Conservation (phyloP, 2,113 vertebrate genomes). For the Bombycilla garrulus region DNA sequence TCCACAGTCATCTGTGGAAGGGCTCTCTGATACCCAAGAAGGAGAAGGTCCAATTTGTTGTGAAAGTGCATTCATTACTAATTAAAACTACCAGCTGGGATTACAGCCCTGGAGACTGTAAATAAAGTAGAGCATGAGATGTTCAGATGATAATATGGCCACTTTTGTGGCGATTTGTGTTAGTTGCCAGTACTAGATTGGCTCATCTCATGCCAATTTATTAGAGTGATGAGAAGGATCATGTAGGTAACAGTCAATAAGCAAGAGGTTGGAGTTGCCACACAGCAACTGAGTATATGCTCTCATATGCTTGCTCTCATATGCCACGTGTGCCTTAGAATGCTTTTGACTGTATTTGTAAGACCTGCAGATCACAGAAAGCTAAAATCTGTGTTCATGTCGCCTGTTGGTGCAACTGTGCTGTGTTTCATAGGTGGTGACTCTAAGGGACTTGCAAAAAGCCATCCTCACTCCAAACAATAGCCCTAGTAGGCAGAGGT, state of each 20-base stretch:
- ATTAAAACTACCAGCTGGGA: constrained; percentile 50
- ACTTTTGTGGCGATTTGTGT: not conserved
- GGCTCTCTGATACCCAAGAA: constrained; percentile 14
- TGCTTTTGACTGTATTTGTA: not conserved
- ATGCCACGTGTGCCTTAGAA: not conserved
- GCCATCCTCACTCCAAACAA: not conserved
- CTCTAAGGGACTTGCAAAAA: not conserved
- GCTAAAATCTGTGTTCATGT: not conserved
- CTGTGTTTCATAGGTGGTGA: not conserved
- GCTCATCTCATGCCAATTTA: not conserved
- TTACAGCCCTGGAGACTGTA: constrained; percentile 22
- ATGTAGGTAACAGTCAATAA: not conserved
- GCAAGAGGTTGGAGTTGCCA: not conserved
- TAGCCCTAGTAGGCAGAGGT: not conserved
- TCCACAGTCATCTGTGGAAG: constrained; percentile 33
- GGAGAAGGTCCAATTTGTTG: constrained; percentile 36
- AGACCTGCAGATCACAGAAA: not conserved
- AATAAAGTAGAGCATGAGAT: constrained; percentile 31
- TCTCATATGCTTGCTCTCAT: not conserved
- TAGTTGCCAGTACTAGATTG: not conserved
- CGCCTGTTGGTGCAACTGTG: not conserved
- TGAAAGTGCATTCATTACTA: constrained; percentile 26
- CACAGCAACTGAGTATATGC: not conserved
- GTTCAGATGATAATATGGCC: constrained; percentile 29
- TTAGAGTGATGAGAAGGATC: not conserved